Conservation (phyloP, 2,113 vertebrate species). For the Dasypus novemcinctus region DNA sequence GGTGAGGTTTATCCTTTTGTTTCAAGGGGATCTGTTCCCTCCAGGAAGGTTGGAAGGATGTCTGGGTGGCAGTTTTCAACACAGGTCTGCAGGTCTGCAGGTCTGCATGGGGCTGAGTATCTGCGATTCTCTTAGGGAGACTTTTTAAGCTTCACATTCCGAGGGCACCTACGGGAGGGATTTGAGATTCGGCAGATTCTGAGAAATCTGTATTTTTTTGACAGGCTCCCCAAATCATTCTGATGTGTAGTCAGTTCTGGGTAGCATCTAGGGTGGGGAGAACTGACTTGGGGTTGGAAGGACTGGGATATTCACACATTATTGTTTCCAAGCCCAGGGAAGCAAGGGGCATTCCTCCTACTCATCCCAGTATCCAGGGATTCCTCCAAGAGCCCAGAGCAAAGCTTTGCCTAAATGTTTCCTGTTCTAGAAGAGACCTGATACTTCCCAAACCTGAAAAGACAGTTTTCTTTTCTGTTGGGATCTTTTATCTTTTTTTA, state of each 20-base stretch:
- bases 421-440: constrained; percentile 15
- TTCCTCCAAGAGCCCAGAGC: background rate
- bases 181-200: background rate
- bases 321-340: background rate
- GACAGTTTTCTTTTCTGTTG: constrained; percentile 55
- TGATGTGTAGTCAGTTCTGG: background rate
- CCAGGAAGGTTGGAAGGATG: background rate
- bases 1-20: background rate
- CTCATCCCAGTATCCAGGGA: background rate
- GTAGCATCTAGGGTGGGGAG: background rate
- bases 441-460: background rate
- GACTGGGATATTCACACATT: background rate
- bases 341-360: background rate
- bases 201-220: background rate
- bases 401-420: constrained; percentile 14
- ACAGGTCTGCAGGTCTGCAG: background rate
- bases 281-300: background rate
- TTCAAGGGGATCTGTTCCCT: background rate
- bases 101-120: too few species aligned
- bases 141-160: background rate
- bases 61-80: background rate
- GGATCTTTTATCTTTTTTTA: constrained; percentile 59
- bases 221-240: background rate
- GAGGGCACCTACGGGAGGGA: background rate
- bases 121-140: background rate